These are phyloP conservation scores for Tyrannus savana DNA, from an alignment of 2,113 vertebrate genomes.

Conservation along the genomic window DNA sequence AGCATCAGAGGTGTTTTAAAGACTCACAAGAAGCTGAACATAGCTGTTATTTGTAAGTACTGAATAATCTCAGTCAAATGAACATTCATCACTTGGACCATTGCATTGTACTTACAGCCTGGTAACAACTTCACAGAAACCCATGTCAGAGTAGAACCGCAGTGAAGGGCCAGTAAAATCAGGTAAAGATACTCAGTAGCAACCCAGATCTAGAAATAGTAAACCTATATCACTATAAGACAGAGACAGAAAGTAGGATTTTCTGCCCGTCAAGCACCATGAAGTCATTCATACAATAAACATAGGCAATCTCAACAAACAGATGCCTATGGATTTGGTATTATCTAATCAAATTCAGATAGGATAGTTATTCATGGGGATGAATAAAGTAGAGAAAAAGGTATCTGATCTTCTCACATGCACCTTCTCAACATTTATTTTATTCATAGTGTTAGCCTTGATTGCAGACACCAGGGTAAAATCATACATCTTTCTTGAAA, in stretches of 20 bases:
- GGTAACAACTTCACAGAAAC: neutral
- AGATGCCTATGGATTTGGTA: neutral
- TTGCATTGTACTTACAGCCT: neutral
- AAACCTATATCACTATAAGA: neutral
- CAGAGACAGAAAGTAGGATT: neutral
- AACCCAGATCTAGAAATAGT: neutral
- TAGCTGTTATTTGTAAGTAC: neutral
- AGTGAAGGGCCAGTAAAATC: neutral
- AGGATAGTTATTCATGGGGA: rapidly evolving
- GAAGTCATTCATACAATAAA: neutral
- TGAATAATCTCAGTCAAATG: neutral
- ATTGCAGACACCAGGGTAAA: neutral
- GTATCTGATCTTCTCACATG: neutral
- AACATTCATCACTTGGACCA: neutral
- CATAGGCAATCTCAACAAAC: neutral
- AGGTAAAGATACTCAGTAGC: neutral
- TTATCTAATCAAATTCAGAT: neutral
- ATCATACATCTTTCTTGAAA: neutral
- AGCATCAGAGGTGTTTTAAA: neutral
- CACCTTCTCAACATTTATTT: neutral
- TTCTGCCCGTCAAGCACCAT: neutral
- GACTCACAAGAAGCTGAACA: neutral
- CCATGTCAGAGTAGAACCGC: neutral
- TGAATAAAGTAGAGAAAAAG: neutral
- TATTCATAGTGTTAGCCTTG: neutral